Evolutionary conservation across 2,113 vertebrate genomes (phyloP).

Genomic region (Neogale vison): DNA sequence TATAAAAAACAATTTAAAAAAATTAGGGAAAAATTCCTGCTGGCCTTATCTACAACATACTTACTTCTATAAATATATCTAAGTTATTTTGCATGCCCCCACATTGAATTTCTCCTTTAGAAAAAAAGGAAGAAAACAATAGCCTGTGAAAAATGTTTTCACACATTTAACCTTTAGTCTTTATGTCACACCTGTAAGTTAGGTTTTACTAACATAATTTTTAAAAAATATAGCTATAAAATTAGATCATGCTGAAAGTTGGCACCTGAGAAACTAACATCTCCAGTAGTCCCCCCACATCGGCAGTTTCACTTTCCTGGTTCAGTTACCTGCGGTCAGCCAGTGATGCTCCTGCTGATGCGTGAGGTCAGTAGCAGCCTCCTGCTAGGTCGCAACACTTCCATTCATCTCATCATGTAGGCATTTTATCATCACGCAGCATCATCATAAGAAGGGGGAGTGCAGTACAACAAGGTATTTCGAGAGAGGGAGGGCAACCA

Average conservation of each 20-base stretch:
- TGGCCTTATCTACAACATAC: neutral
- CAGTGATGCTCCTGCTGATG: neutral
- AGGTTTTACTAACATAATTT: neutral
- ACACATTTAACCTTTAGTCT: neutral
- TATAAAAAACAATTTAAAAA: neutral
- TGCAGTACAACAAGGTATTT: neutral
- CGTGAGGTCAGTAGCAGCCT: neutral
- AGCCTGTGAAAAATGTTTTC: neutral
- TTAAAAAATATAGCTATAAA: neutral
- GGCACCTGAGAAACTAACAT: neutral
- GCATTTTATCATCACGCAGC: neutral
- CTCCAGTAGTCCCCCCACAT: neutral
- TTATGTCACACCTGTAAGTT: neutral
- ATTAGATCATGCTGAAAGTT: slow-evolving; percentile 1
- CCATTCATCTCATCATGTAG: neutral
- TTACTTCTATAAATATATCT: slow-evolving; percentile 15
- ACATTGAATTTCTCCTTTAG: neutral
- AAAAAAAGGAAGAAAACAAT: neutral
- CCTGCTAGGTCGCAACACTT: neutral
- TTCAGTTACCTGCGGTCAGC: neutral
- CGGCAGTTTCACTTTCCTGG: neutral
- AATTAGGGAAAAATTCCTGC: neutral
- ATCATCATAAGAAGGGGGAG: neutral
- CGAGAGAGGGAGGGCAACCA: neutral
- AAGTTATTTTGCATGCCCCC: neutral